A percentile compares a stretch with the other conserved stretches of the same genome.
Conservation (phyloP, 2,113 vertebrate genomes). For the Mystacornis crossleyi region DNA sequence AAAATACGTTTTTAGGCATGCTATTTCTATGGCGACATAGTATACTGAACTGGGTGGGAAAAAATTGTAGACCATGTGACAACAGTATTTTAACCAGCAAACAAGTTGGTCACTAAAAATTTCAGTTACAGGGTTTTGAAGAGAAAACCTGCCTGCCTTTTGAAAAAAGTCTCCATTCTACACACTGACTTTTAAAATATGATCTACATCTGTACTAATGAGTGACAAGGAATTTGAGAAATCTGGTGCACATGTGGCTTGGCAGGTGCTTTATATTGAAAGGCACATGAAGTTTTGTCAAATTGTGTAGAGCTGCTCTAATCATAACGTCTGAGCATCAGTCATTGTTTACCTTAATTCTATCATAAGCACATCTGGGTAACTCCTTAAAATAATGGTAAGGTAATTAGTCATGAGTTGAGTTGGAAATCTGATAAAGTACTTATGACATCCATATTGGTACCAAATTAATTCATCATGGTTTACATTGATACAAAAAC, state of each 20-base stretch:
- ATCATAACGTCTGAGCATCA: slow-evolving; percentile 50
- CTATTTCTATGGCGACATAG: background rate
- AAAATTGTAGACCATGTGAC: background rate
- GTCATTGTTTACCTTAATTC: slow-evolving; percentile 67
- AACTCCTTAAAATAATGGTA: slow-evolving; percentile 65
- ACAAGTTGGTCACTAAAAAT: slow-evolving; percentile 14
- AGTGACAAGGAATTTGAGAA: slow-evolving; percentile 69
- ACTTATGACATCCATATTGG: slow-evolving; percentile 60
- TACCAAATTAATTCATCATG: slow-evolving; percentile 68
- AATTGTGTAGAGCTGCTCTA: slow-evolving; percentile 57
- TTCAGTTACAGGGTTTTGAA: slow-evolving; percentile 39
- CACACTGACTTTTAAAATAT: slow-evolving; percentile 40
- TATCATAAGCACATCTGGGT: slow-evolving; percentile 51
- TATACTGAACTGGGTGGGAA: background rate
- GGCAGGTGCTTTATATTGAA: slow-evolving; percentile 69
- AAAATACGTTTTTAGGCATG: background rate
- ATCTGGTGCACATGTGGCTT: slow-evolving; percentile 65
- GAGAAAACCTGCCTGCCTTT: slow-evolving; percentile 43
- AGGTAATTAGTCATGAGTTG: slow-evolving; percentile 53
- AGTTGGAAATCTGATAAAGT: slow-evolving; percentile 65
- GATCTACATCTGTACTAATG: slow-evolving; percentile 52
- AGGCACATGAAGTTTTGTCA: slow-evolving; percentile 54
- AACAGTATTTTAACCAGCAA: slow-evolving; percentile 41
- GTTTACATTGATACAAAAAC: slow-evolving; percentile 37
- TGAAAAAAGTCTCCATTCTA: slow-evolving; percentile 41